Evolutionary conservation across 2,797 vertebrate genomes (phyloP).

Genomic region (Steatocranus sp.): DNA sequence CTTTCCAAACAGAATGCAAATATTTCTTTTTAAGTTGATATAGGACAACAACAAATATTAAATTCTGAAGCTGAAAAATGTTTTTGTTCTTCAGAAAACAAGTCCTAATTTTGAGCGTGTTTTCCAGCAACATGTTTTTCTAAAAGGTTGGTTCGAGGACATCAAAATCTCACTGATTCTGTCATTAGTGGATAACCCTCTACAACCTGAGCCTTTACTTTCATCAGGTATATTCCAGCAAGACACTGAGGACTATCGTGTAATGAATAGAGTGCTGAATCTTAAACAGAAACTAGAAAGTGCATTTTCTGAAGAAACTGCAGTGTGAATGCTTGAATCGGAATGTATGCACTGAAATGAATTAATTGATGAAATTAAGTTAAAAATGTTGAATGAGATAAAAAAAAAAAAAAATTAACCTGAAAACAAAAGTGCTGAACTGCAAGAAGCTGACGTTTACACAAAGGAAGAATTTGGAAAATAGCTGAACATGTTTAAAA

Average conservation of each 20-base stretch:
- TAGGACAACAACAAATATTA: not conserved
- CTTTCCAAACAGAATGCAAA: not conserved
- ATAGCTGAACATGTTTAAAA: accelerated
- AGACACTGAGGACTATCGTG: not conserved
- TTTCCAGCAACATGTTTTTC: not conserved
- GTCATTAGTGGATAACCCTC: not conserved
- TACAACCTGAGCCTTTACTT: not conserved
- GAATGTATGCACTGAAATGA: too few relatives aligned
- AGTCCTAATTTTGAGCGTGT: not conserved
- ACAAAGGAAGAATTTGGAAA: too few relatives aligned
- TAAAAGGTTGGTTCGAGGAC: not conserved
- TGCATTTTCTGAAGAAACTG: too few relatives aligned
- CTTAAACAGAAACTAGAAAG: not conserved
- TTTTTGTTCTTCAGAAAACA: not conserved
- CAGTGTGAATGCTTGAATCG: too few relatives aligned
- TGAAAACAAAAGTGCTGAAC: too few relatives aligned
- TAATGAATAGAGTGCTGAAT: not conserved
- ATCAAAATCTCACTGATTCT: not conserved
- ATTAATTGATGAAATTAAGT: too few relatives aligned
- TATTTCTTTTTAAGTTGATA: not conserved
- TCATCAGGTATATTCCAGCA: not conserved
- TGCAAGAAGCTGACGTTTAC: too few relatives aligned
- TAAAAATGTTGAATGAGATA: too few relatives aligned
- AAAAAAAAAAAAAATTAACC: too few relatives aligned
- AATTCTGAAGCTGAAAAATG: not conserved